phyloP scores from a whole-genome alignment of 2,888 invertebrate species.

The Lampropteryx suffumata region DNA sequence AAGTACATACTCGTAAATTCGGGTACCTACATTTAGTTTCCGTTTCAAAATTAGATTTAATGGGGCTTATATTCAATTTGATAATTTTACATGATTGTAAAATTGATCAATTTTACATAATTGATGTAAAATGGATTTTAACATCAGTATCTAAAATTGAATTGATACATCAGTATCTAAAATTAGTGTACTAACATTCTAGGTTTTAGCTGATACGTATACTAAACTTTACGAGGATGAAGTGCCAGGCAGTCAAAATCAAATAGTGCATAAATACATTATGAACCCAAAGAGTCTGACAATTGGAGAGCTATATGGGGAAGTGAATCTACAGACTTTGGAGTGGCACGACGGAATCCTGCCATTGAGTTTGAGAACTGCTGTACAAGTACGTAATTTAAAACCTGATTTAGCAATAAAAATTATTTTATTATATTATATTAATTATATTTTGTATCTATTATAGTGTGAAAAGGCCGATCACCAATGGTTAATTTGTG shows the following conservation, averaged over 20 bases:
- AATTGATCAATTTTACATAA: no score
- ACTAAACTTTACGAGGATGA: slow-evolving; percentile 84
- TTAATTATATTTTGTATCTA: background rate
- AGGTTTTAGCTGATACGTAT: slow-evolving; percentile 89
- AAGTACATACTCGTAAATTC: no score
- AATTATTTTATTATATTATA: no score
- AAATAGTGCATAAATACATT: slow-evolving; percentile 89
- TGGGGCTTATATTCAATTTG: no score
- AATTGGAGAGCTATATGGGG: slow-evolving; percentile 94
- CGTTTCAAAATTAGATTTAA: no score
- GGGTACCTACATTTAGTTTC: no score
- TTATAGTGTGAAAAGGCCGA: slow-evolving; percentile 79
- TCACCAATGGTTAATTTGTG: slow-evolving; percentile 96
- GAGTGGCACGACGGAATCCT: slow-evolving; percentile 96
- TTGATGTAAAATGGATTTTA: no score
- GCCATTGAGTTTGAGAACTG: slow-evolving; percentile 77
- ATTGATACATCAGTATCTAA: no score
- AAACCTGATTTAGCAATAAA: no score
- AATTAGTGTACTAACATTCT: no score
- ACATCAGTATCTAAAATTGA: no score
- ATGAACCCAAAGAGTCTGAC: slow-evolving; percentile 95
- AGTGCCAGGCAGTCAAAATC: slow-evolving; percentile 84
- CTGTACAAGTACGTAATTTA: slow-evolving; percentile 60
- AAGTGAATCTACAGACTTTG: slow-evolving; percentile 90
- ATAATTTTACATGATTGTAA: no score